Percentiles rank a stretch among this genome's conserved stretches.
Evolutionary conservation across 1,140 invertebrate species (phyloP).

Genomic region (Heliconius nattereri): DNA sequence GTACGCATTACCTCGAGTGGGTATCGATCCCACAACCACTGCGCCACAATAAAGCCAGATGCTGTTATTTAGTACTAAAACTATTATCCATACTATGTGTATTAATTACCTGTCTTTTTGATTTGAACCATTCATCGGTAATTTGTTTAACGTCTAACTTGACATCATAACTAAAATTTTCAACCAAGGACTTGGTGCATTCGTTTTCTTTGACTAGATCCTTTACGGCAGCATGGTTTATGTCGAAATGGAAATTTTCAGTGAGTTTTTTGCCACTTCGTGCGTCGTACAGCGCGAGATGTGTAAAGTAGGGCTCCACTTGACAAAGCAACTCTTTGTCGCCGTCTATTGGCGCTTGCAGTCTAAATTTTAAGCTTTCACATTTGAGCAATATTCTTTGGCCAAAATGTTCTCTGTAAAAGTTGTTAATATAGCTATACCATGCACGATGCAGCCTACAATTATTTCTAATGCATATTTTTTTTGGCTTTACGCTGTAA

Average conservation of each 20-base stretch:
- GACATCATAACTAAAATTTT: constrained; percentile 78
- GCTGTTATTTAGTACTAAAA: neutral
- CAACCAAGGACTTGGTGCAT: constrained; percentile 71
- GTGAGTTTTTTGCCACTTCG: constrained; percentile 92
- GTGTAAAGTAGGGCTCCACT: constrained; percentile 96
- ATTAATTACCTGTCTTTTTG: constrained; percentile 72
- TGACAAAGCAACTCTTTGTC: constrained; percentile 90
- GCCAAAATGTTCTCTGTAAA: constrained; percentile 91
- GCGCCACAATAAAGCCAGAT: no score
- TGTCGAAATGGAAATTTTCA: constrained; percentile 96
- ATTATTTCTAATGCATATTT: no score
- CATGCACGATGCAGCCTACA: no score
- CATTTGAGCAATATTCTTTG: constrained; percentile 91
- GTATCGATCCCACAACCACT: no score
- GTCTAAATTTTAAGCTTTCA: constrained; percentile 89
- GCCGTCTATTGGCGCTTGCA: constrained; percentile 90
- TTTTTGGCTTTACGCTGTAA: no score
- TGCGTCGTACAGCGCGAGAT: constrained; percentile 92
- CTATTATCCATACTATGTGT: neutral
- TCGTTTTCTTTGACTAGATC: constrained; percentile 76
- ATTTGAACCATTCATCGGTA: constrained; percentile 75
- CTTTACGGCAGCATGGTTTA: constrained; percentile 86
- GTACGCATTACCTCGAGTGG: no score
- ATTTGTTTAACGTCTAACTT: constrained; percentile 78
- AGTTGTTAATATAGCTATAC: neutral